Percentiles rank a stretch among this genome's conserved stretches.
Evolutionary conservation across 2,797 vertebrate genomes (phyloP).

Genomic region (Xerus rutilus): DNA sequence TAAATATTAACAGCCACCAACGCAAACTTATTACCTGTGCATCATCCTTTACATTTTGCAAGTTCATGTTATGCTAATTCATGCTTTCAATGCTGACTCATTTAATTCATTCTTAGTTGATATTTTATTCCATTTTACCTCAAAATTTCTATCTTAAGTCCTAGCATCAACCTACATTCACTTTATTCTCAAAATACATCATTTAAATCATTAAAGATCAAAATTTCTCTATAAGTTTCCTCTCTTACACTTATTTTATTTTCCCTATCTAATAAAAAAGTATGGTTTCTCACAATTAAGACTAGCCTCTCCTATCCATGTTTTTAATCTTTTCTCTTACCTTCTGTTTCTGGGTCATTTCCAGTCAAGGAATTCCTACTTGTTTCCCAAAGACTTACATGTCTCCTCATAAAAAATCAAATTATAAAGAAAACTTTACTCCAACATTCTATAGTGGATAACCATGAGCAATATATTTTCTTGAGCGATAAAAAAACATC

Average conservation of each 20-base stretch:
- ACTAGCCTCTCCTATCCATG: background rate
- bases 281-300: background rate
- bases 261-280: background rate
- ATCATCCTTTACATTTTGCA: background rate
- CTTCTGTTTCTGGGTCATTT: background rate
- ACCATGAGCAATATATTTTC: background rate
- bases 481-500: background rate
- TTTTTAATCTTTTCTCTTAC: constrained; percentile 2
- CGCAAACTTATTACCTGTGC: background rate
- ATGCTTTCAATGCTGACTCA: background rate
- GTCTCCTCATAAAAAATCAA: background rate
- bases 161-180: background rate
- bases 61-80: background rate
- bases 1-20: constrained; percentile 23
- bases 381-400: background rate
- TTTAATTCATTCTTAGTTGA: background rate
- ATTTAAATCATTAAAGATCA: constrained; percentile 14
- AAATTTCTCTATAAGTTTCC: background rate
- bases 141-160: background rate
- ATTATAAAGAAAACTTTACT: background rate
- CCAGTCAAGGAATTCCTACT: background rate
- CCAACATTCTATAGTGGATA: constrained; percentile 45
- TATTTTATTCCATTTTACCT: constrained; percentile 20
- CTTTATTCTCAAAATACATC: constrained; percentile 43
- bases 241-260: background rate